Evolutionary conservation across 92 coral and sea anemone genomes (phyloP).

Genomic region (Porites cylindrica): DNA sequence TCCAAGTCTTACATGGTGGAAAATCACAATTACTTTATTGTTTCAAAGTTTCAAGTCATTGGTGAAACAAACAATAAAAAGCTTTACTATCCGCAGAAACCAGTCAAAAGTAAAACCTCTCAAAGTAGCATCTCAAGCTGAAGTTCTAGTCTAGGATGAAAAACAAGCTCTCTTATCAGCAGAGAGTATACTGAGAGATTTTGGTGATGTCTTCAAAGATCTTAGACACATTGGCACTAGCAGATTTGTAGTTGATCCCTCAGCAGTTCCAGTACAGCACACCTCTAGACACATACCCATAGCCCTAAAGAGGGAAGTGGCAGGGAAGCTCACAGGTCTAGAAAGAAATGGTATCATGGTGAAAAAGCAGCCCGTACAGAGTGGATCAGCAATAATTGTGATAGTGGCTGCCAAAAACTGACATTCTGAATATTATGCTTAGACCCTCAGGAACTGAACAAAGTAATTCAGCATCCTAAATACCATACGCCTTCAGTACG

Average conservation of each 20-base stretch:
- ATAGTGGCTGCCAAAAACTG: constrained; percentile 61
- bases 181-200: constrained; percentile 36
- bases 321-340: constrained; percentile 57
- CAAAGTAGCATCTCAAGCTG: constrained; percentile 39
- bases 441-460: constrained; percentile 63
- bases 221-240: constrained; percentile 59
- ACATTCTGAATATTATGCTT: constrained; percentile 30
- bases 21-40: constrained; percentile 4
- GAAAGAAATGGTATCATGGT: constrained; percentile 56
- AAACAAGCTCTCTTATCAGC: constrained; percentile 25
- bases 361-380: constrained; percentile 63
- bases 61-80: constrained; percentile 28
- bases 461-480: constrained; percentile 51
- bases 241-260: constrained; percentile 16
- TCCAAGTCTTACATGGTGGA: constrained; percentile 25
- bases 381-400: constrained; percentile 53
- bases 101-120: constrained; percentile 50
- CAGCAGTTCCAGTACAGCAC: constrained; percentile 37
- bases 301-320: constrained; percentile 42
- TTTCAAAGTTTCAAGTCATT: constrained; percentile 53
- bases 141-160: neutral
- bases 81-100: constrained; percentile 65
- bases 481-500: constrained; percentile 62
- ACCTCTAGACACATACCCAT: constrained; percentile 44
- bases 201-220: constrained; percentile 41